Base-by-base conservation (phyloP, 53 echinoderm and acorn worm species). In the Holothuria leucospilota region DNA sequence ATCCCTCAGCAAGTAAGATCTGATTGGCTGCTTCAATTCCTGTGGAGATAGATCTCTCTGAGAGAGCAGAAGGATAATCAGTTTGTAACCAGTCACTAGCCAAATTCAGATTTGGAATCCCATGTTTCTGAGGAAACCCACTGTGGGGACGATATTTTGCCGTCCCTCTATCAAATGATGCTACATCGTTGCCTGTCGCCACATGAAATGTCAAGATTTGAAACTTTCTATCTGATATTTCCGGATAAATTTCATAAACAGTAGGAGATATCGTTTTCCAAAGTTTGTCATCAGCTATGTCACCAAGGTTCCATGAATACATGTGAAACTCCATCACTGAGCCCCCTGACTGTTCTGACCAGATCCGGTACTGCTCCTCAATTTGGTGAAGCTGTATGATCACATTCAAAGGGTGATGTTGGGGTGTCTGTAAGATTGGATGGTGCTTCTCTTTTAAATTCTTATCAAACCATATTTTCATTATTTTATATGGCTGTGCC, bases 1-100 rank as follows among this genome's bases (percentile, higher is more conserved):
- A 87, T 71, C 79, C 92, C 78, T 99, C 94, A 13, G 94, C 78
- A 27, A 94, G 62, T 61, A 99, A 88, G 21, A 99, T 82, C 74
- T 94, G 95, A 90, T 99, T 99, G 87, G 95, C 99, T 65, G 95
- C 95, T 71, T 95, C 79, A 30, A 92, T 88, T 8, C 95, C 99
- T 20, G 99, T 99, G 6, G 95, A 93, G 12, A 99, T 90, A 69
- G 95, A 86, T 51, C 95, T 90, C 90, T 99, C 99, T 77, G 95
- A 93, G 68, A 99, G 65, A 21, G 94, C 95, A 26, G 99, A 94
- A 39, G 99, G 99, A 86, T 95, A 94, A 40, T 90, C 84, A 18
- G 92, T 88, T 39, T 94, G 99, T 38, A 99, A 86, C 98, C 99
- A 99, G 68, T 99, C 95, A 8, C 99, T 95, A 4, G 99, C 95